A percentile compares a stretch with the other conserved stretches of the same genome.
Conservation (phyloP, 2,113 vertebrate genomes). For the Microtus richardsoni region DNA sequence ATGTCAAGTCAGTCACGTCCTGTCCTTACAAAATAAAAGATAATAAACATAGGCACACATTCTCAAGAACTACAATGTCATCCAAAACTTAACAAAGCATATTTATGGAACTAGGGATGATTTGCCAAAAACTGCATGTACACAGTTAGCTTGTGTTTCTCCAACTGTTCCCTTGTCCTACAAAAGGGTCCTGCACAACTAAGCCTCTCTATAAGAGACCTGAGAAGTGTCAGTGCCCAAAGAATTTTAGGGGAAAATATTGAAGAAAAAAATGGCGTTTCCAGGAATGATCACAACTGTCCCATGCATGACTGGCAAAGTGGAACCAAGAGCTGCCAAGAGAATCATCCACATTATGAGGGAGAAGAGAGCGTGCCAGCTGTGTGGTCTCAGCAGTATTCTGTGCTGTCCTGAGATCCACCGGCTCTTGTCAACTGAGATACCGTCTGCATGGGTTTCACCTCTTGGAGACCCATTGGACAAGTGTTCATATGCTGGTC, state of each 20-base stretch:
- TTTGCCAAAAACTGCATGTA: not conserved
- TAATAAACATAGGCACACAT: no score
- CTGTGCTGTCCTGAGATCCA: not conserved
- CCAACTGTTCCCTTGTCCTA: not conserved
- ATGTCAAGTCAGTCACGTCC: no score
- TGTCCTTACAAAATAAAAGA: no score
- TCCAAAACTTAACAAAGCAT: not conserved
- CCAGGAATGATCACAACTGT: not conserved
- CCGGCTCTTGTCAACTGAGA: not conserved
- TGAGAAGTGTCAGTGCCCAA: not conserved
- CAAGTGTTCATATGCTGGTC: not conserved
- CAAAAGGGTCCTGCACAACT: not conserved
- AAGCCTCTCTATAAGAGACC: not conserved
- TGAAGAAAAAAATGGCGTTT: not conserved
- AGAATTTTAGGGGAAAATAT: not conserved
- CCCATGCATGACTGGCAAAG: not conserved
- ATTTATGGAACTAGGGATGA: not conserved
- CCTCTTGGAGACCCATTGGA: not conserved
- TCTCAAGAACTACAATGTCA: not conserved
- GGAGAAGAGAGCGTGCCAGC: not conserved
- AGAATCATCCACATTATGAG: not conserved
- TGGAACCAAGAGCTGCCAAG: not conserved
- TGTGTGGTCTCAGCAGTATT: not conserved
- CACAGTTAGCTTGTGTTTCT: not conserved
- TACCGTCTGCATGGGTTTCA: fast-evolving